Base-by-base conservation (phyloP, 2,888 invertebrate species). In the Synergus gifuensis region DNA sequence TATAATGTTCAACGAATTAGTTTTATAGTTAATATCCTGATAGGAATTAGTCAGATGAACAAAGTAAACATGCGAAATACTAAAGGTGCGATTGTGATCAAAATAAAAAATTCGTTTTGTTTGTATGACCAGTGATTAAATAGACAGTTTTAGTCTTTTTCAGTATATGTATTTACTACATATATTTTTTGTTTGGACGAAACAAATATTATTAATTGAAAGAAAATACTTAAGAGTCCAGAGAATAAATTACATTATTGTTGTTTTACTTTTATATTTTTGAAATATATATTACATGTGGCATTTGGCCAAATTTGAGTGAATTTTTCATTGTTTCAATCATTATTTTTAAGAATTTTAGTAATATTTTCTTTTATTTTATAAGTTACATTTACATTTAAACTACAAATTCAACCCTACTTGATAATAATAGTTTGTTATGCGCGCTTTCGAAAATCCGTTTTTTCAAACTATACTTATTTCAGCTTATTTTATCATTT, bases 231-330 rank as follows among this genome's bases (percentile, higher is more conserved):
- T 12, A 46, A 18, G 11, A 22, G 3, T 7, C 64, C n/a, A 14
- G 64, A 12, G 46, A 69, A 8, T 36, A 49, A 69, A 69, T 67
- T 44, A 44, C 18, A 44, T 22, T 69, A 64, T 64, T 64, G 11
- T 64, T 40, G 42, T 9, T 49, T 69, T 69, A 28, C 49, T 46
- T 69, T 69, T 69, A 49, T 49, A 69, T 49, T 49, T 46, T 16
- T 4, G 16, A 22, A 69, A 49, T 46, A 69, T 67, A 67, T 44
- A 46, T 28, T 18, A 60, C 11, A 44, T 42, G 44, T 42, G 66
- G 12, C 22, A 69, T 69, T 69, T 69, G 22, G 22, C 14, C 49
- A 49, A 69, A 69, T 46, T 22, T 22, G 2, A 28, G 28, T 62
- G 28, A 14, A 28, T 14, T 62, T 14, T 62, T 12, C 14, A 22